These are phyloP conservation scores for Microctonus brassicae DNA, from an alignment of 2,888 invertebrate genomes.

Conservation along the genomic window DNA sequence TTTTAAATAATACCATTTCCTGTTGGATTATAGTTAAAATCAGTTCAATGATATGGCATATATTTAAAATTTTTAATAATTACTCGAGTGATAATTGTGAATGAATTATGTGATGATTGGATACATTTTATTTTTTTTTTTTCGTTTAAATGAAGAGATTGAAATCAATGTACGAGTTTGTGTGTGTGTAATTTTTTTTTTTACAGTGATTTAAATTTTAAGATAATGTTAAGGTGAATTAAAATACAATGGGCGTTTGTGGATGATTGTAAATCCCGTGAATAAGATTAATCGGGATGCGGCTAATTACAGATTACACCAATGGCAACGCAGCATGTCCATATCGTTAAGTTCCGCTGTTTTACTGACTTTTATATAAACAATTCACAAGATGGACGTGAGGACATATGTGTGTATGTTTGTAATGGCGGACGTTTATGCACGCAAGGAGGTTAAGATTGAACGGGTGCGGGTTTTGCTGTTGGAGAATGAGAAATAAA, in stretches of 20 bases:
- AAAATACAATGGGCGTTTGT: conserved; percentile 67
- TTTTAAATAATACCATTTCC: no score
- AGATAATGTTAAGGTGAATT: conserved; percentile 53
- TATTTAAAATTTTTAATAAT: not conserved
- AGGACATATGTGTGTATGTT: conserved; percentile 48
- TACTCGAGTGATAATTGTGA: no score
- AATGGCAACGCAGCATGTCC: conserved; percentile 28
- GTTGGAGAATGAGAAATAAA: conserved; percentile 45
- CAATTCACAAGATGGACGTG: conserved; percentile 45
- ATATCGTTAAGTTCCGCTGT: not conserved
- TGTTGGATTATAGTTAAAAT: no score
- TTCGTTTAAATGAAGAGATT: not conserved
- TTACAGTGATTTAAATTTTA: not conserved
- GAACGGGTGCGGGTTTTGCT: conserved; percentile 50
- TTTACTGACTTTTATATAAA: conserved; percentile 1
- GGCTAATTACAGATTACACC: conserved; percentile 68
- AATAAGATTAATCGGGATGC: conserved; percentile 68
- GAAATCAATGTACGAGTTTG: not conserved
- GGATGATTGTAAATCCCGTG: conserved; percentile 61
- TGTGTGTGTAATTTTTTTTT: conserved; percentile 19
- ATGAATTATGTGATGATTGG: not conserved
- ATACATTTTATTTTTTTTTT: not conserved
- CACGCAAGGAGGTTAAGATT: conserved; percentile 43
- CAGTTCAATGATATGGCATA: no score
- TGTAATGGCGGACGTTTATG: conserved; percentile 16